Conservation (phyloP, 30 jellyfish, hydroid and myxozoan genomes). For the Rhopilema esculentum region DNA sequence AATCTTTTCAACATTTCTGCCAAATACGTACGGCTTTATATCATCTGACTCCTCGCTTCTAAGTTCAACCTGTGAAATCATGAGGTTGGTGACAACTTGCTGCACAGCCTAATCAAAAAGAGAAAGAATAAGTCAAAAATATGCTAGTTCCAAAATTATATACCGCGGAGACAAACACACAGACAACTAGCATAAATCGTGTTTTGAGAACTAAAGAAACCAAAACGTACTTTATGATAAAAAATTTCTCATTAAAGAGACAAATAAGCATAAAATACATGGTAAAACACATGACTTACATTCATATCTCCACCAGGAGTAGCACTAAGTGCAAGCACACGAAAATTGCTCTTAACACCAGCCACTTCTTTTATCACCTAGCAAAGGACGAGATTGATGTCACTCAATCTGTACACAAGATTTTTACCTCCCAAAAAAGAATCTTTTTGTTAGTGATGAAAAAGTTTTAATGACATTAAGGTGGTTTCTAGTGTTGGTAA, state of each 20-base stretch:
- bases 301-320: constrained; percentile 96
- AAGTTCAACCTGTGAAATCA: constrained; percentile 90
- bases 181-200: too few species aligned
- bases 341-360: constrained; percentile 67
- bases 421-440: background rate
- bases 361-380: constrained; percentile 84
- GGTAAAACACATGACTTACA: constrained; percentile 33
- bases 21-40: constrained; percentile 86
- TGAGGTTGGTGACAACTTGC: constrained; percentile 77
- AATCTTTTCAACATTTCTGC: constrained; percentile 84
- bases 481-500: too few species aligned
- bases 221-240: too few species aligned
- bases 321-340: constrained; percentile 97
- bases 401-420: background rate
- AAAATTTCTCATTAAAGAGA: too few species aligned
- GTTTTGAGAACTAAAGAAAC: too few species aligned
- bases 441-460: too few species aligned
- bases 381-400: background rate
- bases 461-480: too few species aligned
- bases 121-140: background rate
- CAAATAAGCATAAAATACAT: background rate
- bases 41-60: constrained; percentile 94
- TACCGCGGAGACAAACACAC: background rate
- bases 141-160: background rate
- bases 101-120: constrained; percentile 82